phyloP scores from a whole-genome alignment of 2,888 invertebrate species.

The Hermodice carunculata region DNA sequence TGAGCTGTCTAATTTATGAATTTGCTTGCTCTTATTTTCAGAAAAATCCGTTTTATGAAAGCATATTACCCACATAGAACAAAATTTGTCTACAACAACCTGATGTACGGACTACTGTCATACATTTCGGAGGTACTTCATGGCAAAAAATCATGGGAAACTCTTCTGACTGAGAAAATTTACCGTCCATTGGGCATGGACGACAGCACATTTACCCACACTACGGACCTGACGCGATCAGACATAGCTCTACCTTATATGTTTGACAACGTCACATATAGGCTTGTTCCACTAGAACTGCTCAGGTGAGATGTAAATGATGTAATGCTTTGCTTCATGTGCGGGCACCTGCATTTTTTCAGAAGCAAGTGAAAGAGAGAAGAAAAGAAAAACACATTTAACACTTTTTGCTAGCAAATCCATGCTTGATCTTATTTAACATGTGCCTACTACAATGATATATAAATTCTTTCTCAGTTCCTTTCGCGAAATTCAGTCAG shows the following conservation, averaged over 20 bases:
- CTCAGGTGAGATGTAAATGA: slow-evolving; percentile 27
- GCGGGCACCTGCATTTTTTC: too few relatives aligned
- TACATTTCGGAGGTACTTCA: slow-evolving; percentile 52
- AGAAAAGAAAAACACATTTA: too few relatives aligned
- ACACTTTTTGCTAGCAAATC: too few relatives aligned
- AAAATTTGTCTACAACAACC: slow-evolving; percentile 56
- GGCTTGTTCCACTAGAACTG: slow-evolving; percentile 13
- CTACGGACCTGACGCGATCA: slow-evolving; percentile 34
- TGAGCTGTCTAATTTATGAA: too few relatives aligned
- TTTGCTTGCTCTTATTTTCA: too few relatives aligned
- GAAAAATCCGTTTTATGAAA: slow-evolving; percentile 37
- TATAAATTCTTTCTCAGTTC: too few relatives aligned
- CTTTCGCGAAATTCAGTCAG: too few relatives aligned
- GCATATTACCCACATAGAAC: slow-evolving; percentile 48
- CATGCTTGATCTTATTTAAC: too few relatives aligned
- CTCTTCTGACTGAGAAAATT: slow-evolving; percentile 51
- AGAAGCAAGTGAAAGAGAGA: too few relatives aligned
- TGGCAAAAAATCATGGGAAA: slow-evolving; percentile 55
- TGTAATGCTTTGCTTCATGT: too few relatives aligned
- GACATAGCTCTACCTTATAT: slow-evolving; percentile 44
- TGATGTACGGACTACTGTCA: slow-evolving; percentile 59
- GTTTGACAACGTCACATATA: slow-evolving; percentile 2
- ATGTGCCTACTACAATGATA: too few relatives aligned
- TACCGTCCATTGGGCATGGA: slow-evolving; percentile 56
- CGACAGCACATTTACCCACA: slow-evolving; percentile 50